Evolutionary conservation across 2,113 vertebrate species (phyloP).

Genomic region (Psilopogon haemacephalus): DNA sequence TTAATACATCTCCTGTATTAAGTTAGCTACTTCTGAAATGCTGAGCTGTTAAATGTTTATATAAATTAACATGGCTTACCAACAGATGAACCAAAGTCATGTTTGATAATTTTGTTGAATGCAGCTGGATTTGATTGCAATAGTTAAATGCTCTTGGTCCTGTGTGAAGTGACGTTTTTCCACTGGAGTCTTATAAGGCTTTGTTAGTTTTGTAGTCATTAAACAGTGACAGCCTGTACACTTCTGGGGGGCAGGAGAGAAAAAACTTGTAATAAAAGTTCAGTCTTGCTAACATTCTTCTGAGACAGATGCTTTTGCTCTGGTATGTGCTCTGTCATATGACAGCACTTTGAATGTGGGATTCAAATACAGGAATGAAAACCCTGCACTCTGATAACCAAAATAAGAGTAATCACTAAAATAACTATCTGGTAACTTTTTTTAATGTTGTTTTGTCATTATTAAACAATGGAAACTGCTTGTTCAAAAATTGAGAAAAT

Average conservation of each 20-base stretch:
- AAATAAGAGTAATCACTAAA: not conserved
- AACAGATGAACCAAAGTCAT: not conserved
- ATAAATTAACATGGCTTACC: not conserved
- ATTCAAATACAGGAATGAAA: not conserved
- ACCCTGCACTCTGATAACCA: not conserved
- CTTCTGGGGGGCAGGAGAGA: not conserved
- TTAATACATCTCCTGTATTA: not conserved
- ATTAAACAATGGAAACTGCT: not conserved
- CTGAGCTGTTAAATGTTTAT: not conserved
- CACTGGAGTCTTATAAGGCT: not conserved
- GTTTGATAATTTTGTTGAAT: not conserved
- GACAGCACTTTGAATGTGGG: not conserved
- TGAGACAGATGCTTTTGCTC: not conserved
- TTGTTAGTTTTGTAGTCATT: not conserved
- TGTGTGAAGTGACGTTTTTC: not conserved
- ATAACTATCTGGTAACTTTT: not conserved
- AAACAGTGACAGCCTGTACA: not conserved
- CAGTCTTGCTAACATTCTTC: not conserved
- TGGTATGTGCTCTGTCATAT: not conserved
- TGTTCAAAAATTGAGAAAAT: not conserved
- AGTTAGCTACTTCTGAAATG: not conserved
- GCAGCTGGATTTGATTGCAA: not conserved
- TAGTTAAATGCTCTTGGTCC: not conserved
- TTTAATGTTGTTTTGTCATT: not conserved
- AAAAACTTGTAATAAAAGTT: not conserved